phyloP scores from a whole-genome alignment of 2,888 invertebrate species.

The Gibbula magus region DNA sequence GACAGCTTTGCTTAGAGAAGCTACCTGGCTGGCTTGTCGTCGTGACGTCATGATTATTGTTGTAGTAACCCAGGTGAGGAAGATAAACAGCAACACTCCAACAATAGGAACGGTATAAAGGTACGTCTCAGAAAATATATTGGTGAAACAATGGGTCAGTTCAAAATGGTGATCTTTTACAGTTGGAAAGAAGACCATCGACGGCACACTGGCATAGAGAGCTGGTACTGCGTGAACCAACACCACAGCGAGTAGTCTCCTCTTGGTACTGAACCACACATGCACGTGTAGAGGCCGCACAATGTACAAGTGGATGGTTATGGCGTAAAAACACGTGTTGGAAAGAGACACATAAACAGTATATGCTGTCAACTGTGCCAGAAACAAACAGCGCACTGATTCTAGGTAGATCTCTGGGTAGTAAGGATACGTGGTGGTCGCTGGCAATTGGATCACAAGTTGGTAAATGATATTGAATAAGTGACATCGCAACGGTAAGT shows the following conservation, averaged over 20 bases:
- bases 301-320: background rate
- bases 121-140: background rate
- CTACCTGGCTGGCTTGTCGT: background rate
- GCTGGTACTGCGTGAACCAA: background rate
- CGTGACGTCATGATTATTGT: background rate
- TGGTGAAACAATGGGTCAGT: background rate
- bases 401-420: background rate
- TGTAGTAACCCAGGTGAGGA: background rate
- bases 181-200: background rate
- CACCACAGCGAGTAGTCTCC: background rate
- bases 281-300: background rate
- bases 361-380: background rate
- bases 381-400: background rate
- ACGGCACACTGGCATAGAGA: background rate
- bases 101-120: background rate
- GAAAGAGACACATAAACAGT: background rate
- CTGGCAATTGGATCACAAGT: background rate
- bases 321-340: background rate
- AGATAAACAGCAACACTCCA: background rate
- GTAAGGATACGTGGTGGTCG: background rate
- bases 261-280: background rate
- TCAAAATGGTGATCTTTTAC: background rate
- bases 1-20: too few relatives aligned
- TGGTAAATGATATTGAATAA: background rate
- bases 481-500: background rate